These are phyloP conservation scores for Dynastes grantii DNA, from an alignment of 2,888 invertebrate genomes.

Conservation along the genomic window DNA sequence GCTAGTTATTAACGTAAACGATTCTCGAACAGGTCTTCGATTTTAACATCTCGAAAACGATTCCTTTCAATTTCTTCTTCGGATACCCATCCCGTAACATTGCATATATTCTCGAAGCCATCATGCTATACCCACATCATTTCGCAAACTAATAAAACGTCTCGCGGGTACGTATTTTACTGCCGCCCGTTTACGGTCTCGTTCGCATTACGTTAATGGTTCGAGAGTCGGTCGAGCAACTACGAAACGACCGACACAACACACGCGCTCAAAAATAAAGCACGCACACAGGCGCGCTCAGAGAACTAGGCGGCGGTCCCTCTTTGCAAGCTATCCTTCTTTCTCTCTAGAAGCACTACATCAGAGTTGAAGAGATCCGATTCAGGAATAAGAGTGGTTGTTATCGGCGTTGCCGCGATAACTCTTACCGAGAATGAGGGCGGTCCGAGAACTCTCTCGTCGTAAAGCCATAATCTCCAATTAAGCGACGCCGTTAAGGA, in stretches of 20 bases:
- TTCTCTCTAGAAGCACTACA: neutral
- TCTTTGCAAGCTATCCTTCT: no score
- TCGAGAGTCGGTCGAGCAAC: conserved; percentile 35
- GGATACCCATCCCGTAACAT: no score
- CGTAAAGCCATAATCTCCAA: conserved; percentile 42
- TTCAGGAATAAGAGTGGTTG: neutral
- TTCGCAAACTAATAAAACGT: conserved; percentile 63
- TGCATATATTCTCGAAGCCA: no score
- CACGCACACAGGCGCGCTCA: neutral
- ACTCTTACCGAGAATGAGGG: neutral
- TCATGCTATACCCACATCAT: conserved; percentile 53
- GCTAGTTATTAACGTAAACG: no score
- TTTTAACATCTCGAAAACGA: no score
- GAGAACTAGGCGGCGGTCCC: no score
- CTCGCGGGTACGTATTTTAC: conserved; percentile 59
- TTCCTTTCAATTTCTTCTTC: no score
- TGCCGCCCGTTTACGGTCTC: conserved; percentile 62
- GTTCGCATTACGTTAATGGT: conserved; percentile 62
- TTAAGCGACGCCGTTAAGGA: conserved; percentile 40
- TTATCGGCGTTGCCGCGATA: neutral
- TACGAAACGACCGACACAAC: neutral
- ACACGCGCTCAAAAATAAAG: neutral
- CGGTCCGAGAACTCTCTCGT: neutral
- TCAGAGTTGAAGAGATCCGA: neutral
- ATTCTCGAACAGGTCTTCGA: no score